Percentiles rank a stretch among this genome's conserved stretches.
Conservation (phyloP, 2,113 vertebrate genomes). For the Grammomys surdaster region DNA sequence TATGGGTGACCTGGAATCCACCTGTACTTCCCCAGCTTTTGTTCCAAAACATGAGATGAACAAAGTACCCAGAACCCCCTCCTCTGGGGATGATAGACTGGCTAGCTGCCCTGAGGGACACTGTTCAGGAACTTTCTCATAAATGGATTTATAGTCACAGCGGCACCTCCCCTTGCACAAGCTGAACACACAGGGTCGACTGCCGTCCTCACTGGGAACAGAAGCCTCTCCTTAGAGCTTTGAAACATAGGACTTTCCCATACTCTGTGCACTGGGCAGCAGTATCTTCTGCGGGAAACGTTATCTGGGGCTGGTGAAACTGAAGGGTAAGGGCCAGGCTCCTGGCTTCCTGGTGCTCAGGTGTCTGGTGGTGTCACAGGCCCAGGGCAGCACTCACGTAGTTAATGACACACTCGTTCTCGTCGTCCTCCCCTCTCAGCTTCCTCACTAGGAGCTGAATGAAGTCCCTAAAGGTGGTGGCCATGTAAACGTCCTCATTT, state of each 20-base stretch:
- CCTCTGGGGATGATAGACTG: neutral
- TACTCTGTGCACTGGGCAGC: no score
- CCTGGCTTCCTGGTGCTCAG: neutral
- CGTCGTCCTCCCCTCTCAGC: conserved; percentile 89
- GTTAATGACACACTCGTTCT: conserved; percentile 87
- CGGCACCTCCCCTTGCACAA: neutral
- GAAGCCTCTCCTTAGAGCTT: neutral
- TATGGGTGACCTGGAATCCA: neutral
- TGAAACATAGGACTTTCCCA: neutral
- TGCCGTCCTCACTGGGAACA: neutral
- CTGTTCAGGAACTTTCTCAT: neutral
- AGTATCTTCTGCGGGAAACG: neutral
- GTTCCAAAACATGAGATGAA: neutral
- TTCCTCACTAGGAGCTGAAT: conserved; percentile 92
- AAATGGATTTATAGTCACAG: neutral
- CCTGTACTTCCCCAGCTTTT: neutral
- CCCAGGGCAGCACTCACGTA: conserved; percentile 84
- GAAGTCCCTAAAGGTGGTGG: conserved; percentile 92
- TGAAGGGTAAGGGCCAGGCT: neutral
- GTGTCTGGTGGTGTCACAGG: neutral
- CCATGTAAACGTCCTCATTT: conserved; percentile 94
- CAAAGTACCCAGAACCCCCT: neutral
- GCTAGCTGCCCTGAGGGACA: no score
- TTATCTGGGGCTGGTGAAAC: neutral
- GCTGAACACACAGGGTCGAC: neutral